Evolutionary conservation across 2,888 invertebrate species (phyloP), one percentile per base, ranked within the genome.

Genomic region (Agrochola circellaris): DNA sequence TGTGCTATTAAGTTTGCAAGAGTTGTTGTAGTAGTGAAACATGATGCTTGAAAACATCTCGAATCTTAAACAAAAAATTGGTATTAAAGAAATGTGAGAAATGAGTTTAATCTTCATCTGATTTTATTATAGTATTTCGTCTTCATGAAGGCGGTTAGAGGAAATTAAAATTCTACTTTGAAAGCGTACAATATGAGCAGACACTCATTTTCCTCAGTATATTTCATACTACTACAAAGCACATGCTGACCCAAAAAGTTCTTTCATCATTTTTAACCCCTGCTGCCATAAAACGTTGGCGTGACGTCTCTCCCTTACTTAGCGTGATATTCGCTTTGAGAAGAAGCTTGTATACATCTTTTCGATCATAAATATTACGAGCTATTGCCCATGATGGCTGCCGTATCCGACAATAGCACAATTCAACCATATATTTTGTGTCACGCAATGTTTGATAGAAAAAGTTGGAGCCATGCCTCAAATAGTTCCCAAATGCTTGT

Each of bases 371-470:
- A 85, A 84, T 75, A 75, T 81, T 83, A 75, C 68, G 65, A 74
- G 67, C 42, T 77, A 80, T 80, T 62, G 68, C 70, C 70, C 54
- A 68, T 56, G 74, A 83, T 75, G 78, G 65, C 51, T 51, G 60
- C 30, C 51, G 42, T 83, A 84, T 74, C 73, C 84, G 68, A 60
- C 61, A 73, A 83, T 79, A 77, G 72, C 51, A 64, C 74, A 26
- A 66, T 72, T 74, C 72, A 72, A 30, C 64, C 54, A 56, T 74
- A 69, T 62, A 73, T 78, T 74, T 76, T 66, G 74, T 74, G 76
- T 71, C 87, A 86, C 84, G 87, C 84, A 64, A 75, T 56, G 13
- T 66, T 67, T 64, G 67, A 68, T 75, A 75, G 56, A 68, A 80
- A 77, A 82, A 62, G 45, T 80, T 75, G 64, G 20, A 45, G 30